Conservation (phyloP, 2,797 vertebrate species). For the Siniperca obscura region DNA sequence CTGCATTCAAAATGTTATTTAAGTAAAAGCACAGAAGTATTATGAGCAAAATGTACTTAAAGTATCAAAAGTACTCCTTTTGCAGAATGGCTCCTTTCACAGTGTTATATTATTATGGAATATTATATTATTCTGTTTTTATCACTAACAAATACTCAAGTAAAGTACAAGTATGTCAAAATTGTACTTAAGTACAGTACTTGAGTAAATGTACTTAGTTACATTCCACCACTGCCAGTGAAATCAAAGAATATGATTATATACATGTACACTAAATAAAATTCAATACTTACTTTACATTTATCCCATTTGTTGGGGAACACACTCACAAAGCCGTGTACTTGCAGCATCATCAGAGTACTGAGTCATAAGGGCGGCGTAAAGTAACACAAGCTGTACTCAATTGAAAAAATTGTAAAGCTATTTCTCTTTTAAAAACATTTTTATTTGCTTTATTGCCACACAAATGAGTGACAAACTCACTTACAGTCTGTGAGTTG, state of each 20-base stretch:
- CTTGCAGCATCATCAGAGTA: neutral
- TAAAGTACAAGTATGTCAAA: too few species aligned
- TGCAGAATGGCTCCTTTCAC: too few species aligned
- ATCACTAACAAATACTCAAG: too few species aligned
- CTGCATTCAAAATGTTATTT: too few species aligned
- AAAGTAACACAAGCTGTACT: neutral
- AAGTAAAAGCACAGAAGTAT: too few species aligned
- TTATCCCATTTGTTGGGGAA: neutral
- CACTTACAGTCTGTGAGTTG: neutral
- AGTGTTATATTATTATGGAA: too few species aligned
- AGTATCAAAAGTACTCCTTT: too few species aligned
- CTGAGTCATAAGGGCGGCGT: neutral
- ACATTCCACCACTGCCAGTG: neutral
- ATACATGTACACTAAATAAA: neutral
- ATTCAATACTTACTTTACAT: neutral
- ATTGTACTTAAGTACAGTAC: too few species aligned
- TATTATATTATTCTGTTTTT: too few species aligned
- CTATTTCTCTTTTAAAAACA: neutral
- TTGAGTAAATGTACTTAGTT: too few species aligned
- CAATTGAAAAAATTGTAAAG: neutral
- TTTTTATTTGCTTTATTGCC: neutral
- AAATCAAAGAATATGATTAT: neutral
- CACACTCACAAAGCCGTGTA: neutral
- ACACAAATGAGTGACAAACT: neutral
- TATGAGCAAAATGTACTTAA: too few species aligned